phyloP scores from a whole-genome alignment of 2,113 vertebrate genomes.

The Tapirus terrestris region DNA sequence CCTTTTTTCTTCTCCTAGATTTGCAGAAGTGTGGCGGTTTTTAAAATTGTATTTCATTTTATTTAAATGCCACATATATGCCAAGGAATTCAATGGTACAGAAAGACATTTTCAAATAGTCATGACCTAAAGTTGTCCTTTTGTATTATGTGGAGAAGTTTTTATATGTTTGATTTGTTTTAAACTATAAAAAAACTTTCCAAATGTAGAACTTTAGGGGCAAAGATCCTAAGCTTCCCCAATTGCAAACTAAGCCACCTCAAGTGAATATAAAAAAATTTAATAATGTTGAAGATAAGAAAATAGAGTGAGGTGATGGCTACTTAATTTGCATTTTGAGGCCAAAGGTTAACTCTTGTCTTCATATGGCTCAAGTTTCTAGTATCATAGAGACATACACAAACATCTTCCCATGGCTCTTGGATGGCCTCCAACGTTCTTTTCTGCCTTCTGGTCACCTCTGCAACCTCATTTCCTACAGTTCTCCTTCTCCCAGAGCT shows the following conservation, averaged over 20 bases:
- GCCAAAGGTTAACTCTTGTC: slow-evolving; percentile 58
- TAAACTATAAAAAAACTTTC: slow-evolving; percentile 49
- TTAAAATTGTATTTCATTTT: slow-evolving; percentile 57
- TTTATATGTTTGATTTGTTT: slow-evolving; percentile 58
- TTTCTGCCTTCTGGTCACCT: background rate
- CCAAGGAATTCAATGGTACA: background rate
- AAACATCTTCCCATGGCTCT: background rate
- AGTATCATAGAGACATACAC: slow-evolving; percentile 13
- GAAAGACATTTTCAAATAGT: slow-evolving; percentile 54
- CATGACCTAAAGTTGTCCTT: slow-evolving; percentile 53
- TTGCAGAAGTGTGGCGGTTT: slow-evolving; percentile 53
- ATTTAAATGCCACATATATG: slow-evolving; percentile 46
- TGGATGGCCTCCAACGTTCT: background rate
- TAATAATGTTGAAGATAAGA: slow-evolving; percentile 35
- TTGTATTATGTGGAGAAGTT: slow-evolving; percentile 30
- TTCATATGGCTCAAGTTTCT: background rate
- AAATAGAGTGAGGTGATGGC: background rate
- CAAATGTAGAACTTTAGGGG: slow-evolving; percentile 61
- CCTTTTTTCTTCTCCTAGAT: background rate
- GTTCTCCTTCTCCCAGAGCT: background rate
- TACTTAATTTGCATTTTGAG: slow-evolving; percentile 44
- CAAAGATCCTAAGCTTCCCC: slow-evolving; percentile 61
- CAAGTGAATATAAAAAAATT: slow-evolving; percentile 47
- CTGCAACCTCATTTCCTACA: background rate
- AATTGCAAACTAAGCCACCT: slow-evolving; percentile 60